Conservation (phyloP, 1,140 invertebrate species). For the Babylonia areolata region DNA sequence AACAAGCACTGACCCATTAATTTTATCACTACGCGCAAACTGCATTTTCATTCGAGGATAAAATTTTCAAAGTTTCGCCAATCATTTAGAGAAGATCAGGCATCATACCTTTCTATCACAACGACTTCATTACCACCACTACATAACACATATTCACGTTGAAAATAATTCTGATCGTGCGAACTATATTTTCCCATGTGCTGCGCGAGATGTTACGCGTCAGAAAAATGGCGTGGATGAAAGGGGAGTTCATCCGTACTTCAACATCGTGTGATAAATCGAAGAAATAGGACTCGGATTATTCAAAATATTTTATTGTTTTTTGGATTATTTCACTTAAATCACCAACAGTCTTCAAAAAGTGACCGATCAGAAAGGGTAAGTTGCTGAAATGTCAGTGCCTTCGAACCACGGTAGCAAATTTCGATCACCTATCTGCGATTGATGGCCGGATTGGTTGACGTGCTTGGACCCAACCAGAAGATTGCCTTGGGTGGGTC, state of each 20-base stretch:
- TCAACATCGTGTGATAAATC: constrained; percentile 21
- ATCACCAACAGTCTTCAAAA: not conserved
- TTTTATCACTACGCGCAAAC: not conserved
- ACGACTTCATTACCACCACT: not conserved
- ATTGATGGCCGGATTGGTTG: constrained; percentile 27
- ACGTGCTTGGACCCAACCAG: not conserved
- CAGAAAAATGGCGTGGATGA: constrained; percentile 42
- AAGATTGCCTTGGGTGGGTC: not conserved
- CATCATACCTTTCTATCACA: not conserved
- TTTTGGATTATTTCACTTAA: not conserved
- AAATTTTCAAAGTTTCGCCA: not conserved
- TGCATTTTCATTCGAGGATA: not conserved
- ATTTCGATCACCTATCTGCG: constrained; percentile 17
- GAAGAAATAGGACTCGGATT: not conserved
- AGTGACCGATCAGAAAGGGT: not conserved
- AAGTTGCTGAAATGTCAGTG: not conserved
- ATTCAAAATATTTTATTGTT: not conserved
- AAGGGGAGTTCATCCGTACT: constrained; percentile 40
- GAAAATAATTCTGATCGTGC: too few species aligned
- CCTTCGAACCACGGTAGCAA: not conserved
- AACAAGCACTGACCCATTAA: constrained; percentile 22
- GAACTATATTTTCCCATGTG: constrained; percentile 28
- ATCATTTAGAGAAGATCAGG: too few species aligned
- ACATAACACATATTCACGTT: not conserved
- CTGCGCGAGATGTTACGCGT: constrained; percentile 34